Base-by-base conservation (phyloP, 2,888 invertebrate genomes). In the Panzeria rudis region DNA sequence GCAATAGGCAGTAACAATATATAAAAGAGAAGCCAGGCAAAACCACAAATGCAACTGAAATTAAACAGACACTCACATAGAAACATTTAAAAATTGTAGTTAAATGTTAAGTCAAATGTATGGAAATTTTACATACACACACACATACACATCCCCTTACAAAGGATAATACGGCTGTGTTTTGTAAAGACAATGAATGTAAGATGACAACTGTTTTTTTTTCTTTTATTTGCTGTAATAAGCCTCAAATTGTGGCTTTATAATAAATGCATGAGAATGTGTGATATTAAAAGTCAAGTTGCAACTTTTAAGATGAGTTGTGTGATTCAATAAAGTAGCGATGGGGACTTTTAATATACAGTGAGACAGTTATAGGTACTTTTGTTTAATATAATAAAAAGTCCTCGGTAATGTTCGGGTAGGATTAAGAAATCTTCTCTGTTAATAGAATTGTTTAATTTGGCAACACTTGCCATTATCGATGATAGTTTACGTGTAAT, bases 211-310 rank as follows among this genome's bases (percentile, higher is more conserved):
- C 41, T 41, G 13, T 29, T 41, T 72, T 52, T n/a, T 72, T 80
- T 68, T 20, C 56, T 8, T 76, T 25, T 76, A 56, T 20, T 69
- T 59, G 64, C 72, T 52, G 41, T 61, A 54, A 56, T 73, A 78
- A 68, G 73, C 76, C 76, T 66, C 59, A 77, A 76, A 72, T 72
- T 84, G 80, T 72, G 80, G 80, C 77, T 47, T 76, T 50, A 52
- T 80, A 64, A 75, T 15, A 83, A 69, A 68, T 78, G 47, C 79
- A 23, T 59, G 59, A 52, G 15, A 35, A 47, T 72, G 44, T 62
- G 35, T 23, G 71, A 11, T 15, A 75, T 47, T 66, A 80, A 66
- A 80, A 71, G 71, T 56, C 66, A 80, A 56, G 35, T 54, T 54
- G 11, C 3, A 80, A 32, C 23, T n/a, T 62, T 68, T 62, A 35